Percentiles rank a stretch among this genome's conserved stretches.
Conservation (phyloP, 2,888 invertebrate species). For the Mythimna ferrago region DNA sequence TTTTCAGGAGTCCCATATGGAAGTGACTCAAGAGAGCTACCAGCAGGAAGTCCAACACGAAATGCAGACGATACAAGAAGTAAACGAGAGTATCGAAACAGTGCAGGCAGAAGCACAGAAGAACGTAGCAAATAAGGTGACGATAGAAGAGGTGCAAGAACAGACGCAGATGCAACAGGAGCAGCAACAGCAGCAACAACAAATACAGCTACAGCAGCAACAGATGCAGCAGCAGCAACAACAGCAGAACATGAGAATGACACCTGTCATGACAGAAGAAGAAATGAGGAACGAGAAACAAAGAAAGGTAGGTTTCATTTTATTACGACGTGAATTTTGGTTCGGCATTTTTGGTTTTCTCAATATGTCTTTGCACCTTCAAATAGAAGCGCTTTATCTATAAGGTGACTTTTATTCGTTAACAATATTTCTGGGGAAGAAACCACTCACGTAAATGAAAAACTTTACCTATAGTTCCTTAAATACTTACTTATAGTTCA, state of each 20-base stretch:
- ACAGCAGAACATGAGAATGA: conserved; percentile 30
- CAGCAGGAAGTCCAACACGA: conserved; percentile 46
- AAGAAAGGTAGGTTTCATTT: conserved; percentile 76
- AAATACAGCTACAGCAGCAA: background rate
- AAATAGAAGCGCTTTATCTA: no score
- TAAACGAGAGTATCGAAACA: conserved; percentile 40
- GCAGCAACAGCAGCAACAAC: conserved; percentile 67
- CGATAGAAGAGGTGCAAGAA: conserved; percentile 52
- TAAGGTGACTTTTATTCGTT: background rate
- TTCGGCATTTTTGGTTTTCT: background rate
- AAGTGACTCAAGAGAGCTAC: conserved; percentile 28
- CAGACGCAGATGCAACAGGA: conserved; percentile 69
- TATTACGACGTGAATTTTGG: background rate
- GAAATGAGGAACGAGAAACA: conserved; percentile 79
- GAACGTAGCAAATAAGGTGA: conserved; percentile 23
- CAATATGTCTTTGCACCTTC: no score
- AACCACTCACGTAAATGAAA: no score
- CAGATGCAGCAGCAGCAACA: conserved; percentile 12
- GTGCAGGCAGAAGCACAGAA: conserved; percentile 33
- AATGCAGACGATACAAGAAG: conserved; percentile 48
- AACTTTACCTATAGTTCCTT: no score
- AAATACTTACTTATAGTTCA: no score
- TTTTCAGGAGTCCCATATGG: conserved; percentile 42
- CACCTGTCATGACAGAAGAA: conserved; percentile 67
- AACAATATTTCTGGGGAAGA: background rate